These are phyloP conservation scores for Parnassius smintheus DNA, from an alignment of 2,888 invertebrate species.

Conservation along the genomic window DNA sequence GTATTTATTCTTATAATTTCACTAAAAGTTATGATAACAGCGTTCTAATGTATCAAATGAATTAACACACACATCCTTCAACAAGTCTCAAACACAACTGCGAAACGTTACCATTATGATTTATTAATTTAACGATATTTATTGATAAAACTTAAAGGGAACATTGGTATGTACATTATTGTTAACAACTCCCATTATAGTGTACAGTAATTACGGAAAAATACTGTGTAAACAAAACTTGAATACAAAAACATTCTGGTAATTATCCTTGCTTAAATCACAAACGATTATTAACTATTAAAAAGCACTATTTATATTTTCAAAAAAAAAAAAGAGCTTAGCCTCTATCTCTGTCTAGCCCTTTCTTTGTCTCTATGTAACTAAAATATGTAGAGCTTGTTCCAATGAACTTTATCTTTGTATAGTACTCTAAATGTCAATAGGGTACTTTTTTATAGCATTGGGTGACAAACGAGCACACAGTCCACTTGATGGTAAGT, in stretches of 20 bases:
- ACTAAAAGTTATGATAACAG: background rate
- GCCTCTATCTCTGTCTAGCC: background rate
- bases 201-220: slow-evolving; percentile 50
- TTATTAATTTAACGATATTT: slow-evolving; percentile 20
- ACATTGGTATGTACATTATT: slow-evolving; percentile 11
- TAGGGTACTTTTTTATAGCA: too few species aligned
- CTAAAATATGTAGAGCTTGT: background rate
- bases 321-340: background rate
- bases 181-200: slow-evolving; percentile 27
- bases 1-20: background rate
- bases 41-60: background rate
- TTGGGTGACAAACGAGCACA: too few species aligned
- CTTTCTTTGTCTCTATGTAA: slow-evolving; percentile 3
- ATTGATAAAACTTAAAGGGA: slow-evolving; percentile 18
- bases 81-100: slow-evolving; percentile 14
- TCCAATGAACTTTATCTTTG: slow-evolving; percentile 5
- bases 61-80: slow-evolving; percentile 8
- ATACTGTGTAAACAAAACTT: slow-evolving; percentile 49
- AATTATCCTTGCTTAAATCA: slow-evolving; percentile 11
- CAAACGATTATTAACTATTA: slow-evolving; percentile 9
- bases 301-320: background rate
- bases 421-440: background rate
- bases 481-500: too few species aligned
- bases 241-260: slow-evolving; percentile 42
- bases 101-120: slow-evolving; percentile 3